Evolutionary conservation across 2,888 invertebrate genomes (phyloP).

Genomic region (Drosophila macrospina): DNA sequence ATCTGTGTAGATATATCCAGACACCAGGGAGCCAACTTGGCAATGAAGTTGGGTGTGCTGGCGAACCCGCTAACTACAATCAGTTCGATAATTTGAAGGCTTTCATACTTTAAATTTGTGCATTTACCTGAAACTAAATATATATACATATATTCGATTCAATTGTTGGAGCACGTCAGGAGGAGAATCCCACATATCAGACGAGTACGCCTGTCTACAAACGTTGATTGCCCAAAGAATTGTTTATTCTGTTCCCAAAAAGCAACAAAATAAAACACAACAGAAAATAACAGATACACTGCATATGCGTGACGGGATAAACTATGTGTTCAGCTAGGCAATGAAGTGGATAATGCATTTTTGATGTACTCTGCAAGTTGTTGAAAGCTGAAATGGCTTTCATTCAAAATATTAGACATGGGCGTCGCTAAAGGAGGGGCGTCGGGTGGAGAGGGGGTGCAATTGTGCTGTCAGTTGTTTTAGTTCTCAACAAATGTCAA

Average conservation of each 20-base stretch:
- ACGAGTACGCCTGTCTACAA: slow-evolving; percentile 2
- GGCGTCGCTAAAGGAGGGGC: slow-evolving; percentile 10
- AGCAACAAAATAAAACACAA: too few relatives aligned
- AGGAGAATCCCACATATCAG: slow-evolving; percentile 7
- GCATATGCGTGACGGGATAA: slow-evolving; percentile 69
- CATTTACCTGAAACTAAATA: slow-evolving; percentile 26
- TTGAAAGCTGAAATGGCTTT: slow-evolving; percentile 24
- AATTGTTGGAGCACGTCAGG: slow-evolving; percentile 1
- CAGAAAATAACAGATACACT: slow-evolving; percentile 22
- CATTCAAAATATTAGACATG: slow-evolving; percentile 24
- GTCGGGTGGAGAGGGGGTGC: slow-evolving; percentile 4
- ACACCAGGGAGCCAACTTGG: slow-evolving; percentile 26
- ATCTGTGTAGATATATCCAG: slow-evolving; percentile 7
- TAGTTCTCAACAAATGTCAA: slow-evolving; percentile 65
- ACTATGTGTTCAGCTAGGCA: slow-evolving; percentile 17
- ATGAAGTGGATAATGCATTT: slow-evolving; percentile 61
- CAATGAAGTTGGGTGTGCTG: slow-evolving; percentile 21
- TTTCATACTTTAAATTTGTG: slow-evolving; percentile 48
- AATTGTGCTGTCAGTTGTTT: slow-evolving; percentile 65
- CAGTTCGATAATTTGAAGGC: slow-evolving; percentile 73
- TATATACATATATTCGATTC: background rate
- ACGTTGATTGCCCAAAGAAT: slow-evolving; percentile 6
- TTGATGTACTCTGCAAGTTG: slow-evolving; percentile 55
- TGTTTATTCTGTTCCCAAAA: background rate
- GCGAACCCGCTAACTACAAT: slow-evolving; percentile 25